Conservation (phyloP, 1,140 invertebrate genomes). For the Cydia splendana region DNA sequence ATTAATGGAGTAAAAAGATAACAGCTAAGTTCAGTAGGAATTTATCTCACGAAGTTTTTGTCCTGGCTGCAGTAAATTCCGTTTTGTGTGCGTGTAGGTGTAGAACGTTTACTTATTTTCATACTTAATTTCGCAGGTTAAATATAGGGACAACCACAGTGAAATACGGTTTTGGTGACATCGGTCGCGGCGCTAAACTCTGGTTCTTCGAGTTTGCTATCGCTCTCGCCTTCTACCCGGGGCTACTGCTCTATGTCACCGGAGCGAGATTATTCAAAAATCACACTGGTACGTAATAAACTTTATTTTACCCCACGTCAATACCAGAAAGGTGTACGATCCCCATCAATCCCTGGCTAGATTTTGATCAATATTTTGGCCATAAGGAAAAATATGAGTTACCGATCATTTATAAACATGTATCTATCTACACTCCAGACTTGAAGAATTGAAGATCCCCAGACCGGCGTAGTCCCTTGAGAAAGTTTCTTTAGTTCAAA, state of each 20-base stretch:
- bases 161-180: slow-evolving; percentile 72
- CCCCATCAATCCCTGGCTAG: too few relatives aligned
- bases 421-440: too few relatives aligned
- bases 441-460: too few relatives aligned
- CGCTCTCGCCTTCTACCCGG: slow-evolving; percentile 74
- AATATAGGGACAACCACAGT: slow-evolving; percentile 77
- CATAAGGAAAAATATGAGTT: too few relatives aligned
- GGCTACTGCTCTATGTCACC: slow-evolving; percentile 70
- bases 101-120: background rate
- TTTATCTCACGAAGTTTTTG: background rate
- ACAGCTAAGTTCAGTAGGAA: background rate
- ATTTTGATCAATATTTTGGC: too few relatives aligned
- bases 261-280: slow-evolving; percentile 48
- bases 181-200: slow-evolving; percentile 69
- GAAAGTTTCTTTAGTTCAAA: background rate
- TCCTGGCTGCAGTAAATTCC: background rate
- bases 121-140: slow-evolving; percentile 56
- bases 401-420: too few relatives aligned
- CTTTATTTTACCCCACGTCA: background rate
- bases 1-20: background rate
- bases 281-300: slow-evolving; percentile 47
- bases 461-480: background rate
- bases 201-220: slow-evolving; percentile 76
- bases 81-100: background rate
- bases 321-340: too few relatives aligned